Evolutionary conservation across 2,797 vertebrate genomes (phyloP).

Genomic region (Acrossocheilus fasciatus): DNA sequence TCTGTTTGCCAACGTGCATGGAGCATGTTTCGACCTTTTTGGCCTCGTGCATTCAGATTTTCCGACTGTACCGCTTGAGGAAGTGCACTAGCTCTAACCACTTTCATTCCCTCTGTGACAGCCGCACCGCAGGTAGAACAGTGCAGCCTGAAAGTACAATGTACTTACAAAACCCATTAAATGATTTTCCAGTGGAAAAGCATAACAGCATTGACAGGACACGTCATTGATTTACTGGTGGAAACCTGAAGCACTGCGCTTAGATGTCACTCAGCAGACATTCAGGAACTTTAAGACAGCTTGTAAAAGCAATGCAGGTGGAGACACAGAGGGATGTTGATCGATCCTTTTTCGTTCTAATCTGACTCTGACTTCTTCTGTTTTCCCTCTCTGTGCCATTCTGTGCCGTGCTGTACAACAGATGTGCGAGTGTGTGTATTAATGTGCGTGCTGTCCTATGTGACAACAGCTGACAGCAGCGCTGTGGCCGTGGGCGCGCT

Average conservation of each 20-base stretch:
- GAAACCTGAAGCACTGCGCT: conserved; percentile 2
- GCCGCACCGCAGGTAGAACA: conserved; percentile 29
- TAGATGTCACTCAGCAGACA: conserved; percentile 6
- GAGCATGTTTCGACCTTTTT: not conserved
- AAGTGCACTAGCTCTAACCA: not conserved
- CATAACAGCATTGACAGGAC: conserved; percentile 28
- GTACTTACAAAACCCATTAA: conserved; percentile 44
- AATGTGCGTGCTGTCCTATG: conserved; percentile 81
- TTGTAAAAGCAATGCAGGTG: conserved; percentile 35
- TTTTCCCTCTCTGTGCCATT: conserved; percentile 39
- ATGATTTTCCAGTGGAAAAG: conserved; percentile 42
- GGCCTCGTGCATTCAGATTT: not conserved
- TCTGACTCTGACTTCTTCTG: conserved; percentile 39
- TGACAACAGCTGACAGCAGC: conserved; percentile 83
- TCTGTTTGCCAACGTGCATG: not conserved
- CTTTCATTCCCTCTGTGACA: conserved; percentile 44
- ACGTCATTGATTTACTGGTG: conserved; percentile 33
- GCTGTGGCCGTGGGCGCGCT: conserved; percentile 82
- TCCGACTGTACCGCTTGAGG: not conserved
- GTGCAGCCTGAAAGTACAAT: conserved; percentile 6
- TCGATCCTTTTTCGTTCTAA: conserved; percentile 21
- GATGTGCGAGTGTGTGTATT: conserved; percentile 82
- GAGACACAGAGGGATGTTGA: conserved; percentile 24
- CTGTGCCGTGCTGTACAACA: conserved; percentile 71
- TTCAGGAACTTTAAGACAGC: conserved; percentile 1